These are phyloP conservation scores for Hemiscyllium ocellatum DNA, from an alignment of 2,113 vertebrate genomes.

Conservation along the genomic window DNA sequence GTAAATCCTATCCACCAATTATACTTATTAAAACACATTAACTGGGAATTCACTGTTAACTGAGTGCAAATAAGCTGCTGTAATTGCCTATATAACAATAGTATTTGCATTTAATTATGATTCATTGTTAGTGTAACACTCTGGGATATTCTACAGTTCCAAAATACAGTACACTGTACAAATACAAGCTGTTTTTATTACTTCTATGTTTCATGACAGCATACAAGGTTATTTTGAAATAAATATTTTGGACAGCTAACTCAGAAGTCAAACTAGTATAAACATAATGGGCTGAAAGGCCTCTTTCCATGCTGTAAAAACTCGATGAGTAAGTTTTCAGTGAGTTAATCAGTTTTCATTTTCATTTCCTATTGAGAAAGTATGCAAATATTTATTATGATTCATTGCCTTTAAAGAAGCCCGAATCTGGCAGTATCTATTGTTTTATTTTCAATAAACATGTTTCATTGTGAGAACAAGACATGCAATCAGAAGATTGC, in stretches of 20 bases:
- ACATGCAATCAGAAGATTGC: background rate
- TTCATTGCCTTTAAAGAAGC: background rate
- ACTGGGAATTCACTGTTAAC: background rate
- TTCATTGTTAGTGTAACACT: background rate
- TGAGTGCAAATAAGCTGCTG: background rate
- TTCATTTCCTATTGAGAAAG: background rate
- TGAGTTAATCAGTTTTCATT: conserved; percentile 1
- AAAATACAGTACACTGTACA: background rate
- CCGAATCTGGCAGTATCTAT: background rate
- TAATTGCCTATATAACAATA: background rate
- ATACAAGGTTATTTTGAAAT: conserved; percentile 19
- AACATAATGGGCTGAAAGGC: too few species aligned
- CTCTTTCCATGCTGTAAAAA: too few species aligned
- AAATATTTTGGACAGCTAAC: background rate
- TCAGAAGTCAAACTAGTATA: background rate
- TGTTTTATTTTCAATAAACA: background rate
- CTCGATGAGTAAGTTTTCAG: too few species aligned
- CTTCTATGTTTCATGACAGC: background rate
- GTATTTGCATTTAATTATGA: background rate
- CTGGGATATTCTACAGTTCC: background rate
- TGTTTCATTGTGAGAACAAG: background rate
- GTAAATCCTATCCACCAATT: background rate
- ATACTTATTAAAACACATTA: background rate
- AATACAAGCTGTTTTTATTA: background rate
- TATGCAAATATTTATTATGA: background rate